Evolutionary conservation across 2,888 invertebrate species (phyloP).

Genomic region (Emesis furor): DNA sequence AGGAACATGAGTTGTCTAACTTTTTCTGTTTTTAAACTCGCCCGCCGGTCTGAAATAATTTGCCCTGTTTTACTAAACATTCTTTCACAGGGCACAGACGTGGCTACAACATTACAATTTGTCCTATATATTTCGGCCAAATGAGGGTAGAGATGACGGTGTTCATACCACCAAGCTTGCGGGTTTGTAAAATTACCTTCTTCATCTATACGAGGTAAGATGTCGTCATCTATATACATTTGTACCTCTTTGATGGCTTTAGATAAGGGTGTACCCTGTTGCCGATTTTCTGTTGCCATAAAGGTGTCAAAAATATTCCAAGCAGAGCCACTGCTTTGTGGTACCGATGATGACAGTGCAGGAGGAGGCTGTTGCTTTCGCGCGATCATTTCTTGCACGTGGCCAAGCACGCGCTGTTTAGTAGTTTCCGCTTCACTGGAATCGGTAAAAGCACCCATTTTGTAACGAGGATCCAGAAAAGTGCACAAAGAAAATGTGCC

Average conservation of each 20-base stretch:
- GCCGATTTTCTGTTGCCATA: conserved; percentile 14
- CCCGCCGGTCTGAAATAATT: background rate
- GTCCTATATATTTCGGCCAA: too few relatives aligned
- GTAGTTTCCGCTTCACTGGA: conserved; percentile 52
- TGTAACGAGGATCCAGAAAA: conserved; percentile 69
- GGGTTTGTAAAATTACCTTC: background rate
- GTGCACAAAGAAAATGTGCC: conserved; percentile 67
- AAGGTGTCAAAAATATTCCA: conserved; percentile 62
- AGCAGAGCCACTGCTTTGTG: conserved; percentile 27
- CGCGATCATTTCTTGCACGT: conserved; percentile 34
- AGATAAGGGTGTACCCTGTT: conserved; percentile 12
- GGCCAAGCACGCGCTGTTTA: conserved; percentile 50
- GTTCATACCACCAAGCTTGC: too few relatives aligned
- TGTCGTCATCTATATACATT: conserved; percentile 7
- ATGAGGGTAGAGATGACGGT: too few relatives aligned
- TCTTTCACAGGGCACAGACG: too few relatives aligned
- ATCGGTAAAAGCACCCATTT: conserved; percentile 60
- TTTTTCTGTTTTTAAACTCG: conserved; percentile 1
- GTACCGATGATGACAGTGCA: conserved; percentile 51
- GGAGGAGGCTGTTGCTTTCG: conserved; percentile 21
- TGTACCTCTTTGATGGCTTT: conserved; percentile 13
- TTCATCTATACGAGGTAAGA: background rate
- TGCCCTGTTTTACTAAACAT: background rate
- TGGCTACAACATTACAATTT: too few relatives aligned
- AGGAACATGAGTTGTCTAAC: conserved; percentile 3